Evolutionary conservation across 2,888 invertebrate genomes (phyloP), one percentile per base, ranked within the genome.

Genomic region (Vannuccia rotundouncinata): DNA sequence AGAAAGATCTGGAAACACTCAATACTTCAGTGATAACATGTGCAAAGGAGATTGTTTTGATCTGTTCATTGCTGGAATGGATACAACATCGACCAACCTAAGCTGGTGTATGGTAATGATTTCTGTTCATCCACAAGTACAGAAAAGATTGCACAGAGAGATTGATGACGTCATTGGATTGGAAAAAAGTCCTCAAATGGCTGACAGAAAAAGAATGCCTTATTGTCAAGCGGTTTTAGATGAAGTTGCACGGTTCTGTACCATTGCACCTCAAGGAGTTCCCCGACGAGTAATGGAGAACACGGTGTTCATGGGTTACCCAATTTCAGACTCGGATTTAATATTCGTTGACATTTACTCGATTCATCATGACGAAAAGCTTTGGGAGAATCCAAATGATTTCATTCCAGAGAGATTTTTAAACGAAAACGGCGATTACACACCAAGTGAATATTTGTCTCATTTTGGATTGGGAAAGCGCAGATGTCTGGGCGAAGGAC

Each of bases 391-490:
- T 27, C 78, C 78, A 1, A 2, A 78, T 17, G 27, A 28, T 27
- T 78, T 78, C 25, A 30, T 59, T 59, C 78, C 78, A 10, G 25
- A 27, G 25, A 1, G 78, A 1, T 78, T 78, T 29, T 28, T 78
- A 27, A 60, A 78, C 66, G 77, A 31, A 31, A 59, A 25, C 1
- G 60, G 66, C 22, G 1, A 25, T 59, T 78, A 78, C 66, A 78
- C 17, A 59, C 78, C 78, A 1, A 78, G 27, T 25, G 66, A 78
- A 25, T 25, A 78, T 59, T 59, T 78, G 22, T 28, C 29, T 59
- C 17, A n/a, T 17, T 78, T 78, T 78, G 78, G 78, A 78, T 0
- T 78, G 17, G 78, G 78, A 13, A 78, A 59, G 25, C 78, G 78
- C 1, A 60, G 78, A 5, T 78, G 78, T 78, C 59, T 78, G 59